phyloP scores from a whole-genome alignment of 2,888 invertebrate genomes.

The Coelinius sp. region DNA sequence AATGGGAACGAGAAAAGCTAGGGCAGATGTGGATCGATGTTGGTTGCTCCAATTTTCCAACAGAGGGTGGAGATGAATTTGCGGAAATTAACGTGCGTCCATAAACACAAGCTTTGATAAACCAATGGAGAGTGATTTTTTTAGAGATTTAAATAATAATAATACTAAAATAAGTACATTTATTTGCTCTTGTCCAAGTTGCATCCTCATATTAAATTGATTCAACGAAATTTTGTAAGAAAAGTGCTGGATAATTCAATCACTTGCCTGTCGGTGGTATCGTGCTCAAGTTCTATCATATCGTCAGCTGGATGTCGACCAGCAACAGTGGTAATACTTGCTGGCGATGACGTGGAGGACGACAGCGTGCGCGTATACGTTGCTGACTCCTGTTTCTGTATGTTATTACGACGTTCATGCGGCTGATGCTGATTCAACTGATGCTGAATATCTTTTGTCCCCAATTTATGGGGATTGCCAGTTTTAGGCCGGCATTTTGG shows the following conservation, averaged over 20 bases:
- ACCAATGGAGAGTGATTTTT: neutral
- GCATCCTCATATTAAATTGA: constrained; percentile 20
- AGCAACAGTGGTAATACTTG: constrained; percentile 53
- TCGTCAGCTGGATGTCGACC: constrained; percentile 53
- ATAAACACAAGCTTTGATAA: constrained; percentile 22
- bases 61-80: constrained; percentile 10
- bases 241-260: neutral
- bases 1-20: constrained; percentile 23
- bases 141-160: neutral
- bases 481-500: constrained; percentile 71
- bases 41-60: constrained; percentile 39
- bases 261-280: constrained; percentile 68
- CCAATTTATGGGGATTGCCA: constrained; percentile 65
- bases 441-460: constrained; percentile 56
- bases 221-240: no score
- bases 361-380: constrained; percentile 52
- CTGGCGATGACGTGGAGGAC: constrained; percentile 52
- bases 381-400: constrained; percentile 50
- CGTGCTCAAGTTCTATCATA: constrained; percentile 70
- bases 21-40: constrained; percentile 35
- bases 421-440: constrained; percentile 55
- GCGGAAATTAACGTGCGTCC: constrained; percentile 21
- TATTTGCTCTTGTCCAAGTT: constrained; percentile 23
- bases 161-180: neutral
- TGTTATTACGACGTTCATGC: constrained; percentile 61